Evolutionary conservation across 2,797 vertebrate genomes (phyloP).

Genomic region (Zalophus californianus): DNA sequence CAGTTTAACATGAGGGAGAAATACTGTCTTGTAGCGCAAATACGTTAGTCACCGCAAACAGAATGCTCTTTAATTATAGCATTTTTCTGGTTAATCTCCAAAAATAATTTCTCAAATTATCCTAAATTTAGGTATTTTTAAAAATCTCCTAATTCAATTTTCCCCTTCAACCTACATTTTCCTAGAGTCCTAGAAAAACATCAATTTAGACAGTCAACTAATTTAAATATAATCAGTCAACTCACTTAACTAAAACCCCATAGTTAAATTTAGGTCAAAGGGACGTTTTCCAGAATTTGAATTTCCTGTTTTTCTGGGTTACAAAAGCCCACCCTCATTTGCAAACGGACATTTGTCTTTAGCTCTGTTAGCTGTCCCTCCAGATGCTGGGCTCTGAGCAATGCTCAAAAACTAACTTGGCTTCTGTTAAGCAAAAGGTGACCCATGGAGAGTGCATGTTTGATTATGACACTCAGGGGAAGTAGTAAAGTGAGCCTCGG

Average conservation of each 20-base stretch:
- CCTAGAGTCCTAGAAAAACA: neutral
- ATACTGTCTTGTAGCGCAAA: slow-evolving; percentile 19
- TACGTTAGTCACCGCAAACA: slow-evolving; percentile 51
- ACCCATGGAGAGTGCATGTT: slow-evolving; percentile 81
- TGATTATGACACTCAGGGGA: slow-evolving; percentile 84
- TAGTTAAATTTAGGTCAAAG: slow-evolving; percentile 42
- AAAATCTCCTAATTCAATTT: neutral
- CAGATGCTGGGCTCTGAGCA: slow-evolving; percentile 73
- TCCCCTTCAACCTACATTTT: slow-evolving; percentile 21
- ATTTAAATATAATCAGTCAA: neutral
- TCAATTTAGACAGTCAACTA: slow-evolving; percentile 66
- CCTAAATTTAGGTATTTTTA: slow-evolving; percentile 30
- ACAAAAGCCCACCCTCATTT: neutral
- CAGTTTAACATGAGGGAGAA: slow-evolving; percentile 57
- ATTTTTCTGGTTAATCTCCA: slow-evolving; percentile 60
- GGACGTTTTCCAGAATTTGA: slow-evolving; percentile 39
- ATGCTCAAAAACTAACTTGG: slow-evolving; percentile 73
- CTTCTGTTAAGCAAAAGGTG: slow-evolving; percentile 70
- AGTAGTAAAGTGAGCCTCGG: slow-evolving; percentile 91
- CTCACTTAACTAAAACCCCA: neutral
- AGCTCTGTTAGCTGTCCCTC: slow-evolving; percentile 84
- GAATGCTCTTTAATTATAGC: slow-evolving; percentile 31
- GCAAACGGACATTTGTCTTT: slow-evolving; percentile 87
- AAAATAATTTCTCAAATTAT: slow-evolving; percentile 43
- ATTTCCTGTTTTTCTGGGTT: slow-evolving; percentile 38